Percentiles rank a stretch among this genome's conserved stretches.
phyloP scores from a whole-genome alignment of 2,113 vertebrate species.

The Toxotes jaculatrix region DNA sequence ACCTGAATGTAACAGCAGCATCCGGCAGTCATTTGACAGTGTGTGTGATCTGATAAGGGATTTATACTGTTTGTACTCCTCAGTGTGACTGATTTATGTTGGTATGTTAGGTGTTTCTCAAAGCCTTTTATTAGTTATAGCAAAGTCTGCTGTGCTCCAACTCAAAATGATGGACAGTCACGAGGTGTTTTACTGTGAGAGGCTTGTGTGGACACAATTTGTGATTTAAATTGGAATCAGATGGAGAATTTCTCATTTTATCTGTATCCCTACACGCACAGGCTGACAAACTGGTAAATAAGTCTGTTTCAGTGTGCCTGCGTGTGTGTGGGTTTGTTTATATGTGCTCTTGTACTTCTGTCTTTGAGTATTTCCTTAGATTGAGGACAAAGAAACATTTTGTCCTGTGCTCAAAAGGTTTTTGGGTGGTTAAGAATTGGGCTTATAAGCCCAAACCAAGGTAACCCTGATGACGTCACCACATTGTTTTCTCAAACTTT shows the following conservation, averaged over 20 bases:
- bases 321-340: too few species aligned
- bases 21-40: background rate
- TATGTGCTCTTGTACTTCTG: too few species aligned
- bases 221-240: background rate
- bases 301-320: too few species aligned
- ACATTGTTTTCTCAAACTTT: too few species aligned
- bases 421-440: too few species aligned
- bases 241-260: constrained; percentile 3
- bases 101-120: background rate
- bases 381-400: too few species aligned
- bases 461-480: too few species aligned
- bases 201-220: background rate
- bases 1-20: background rate
- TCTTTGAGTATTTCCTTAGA: too few species aligned
- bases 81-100: constrained; percentile 15
- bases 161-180: constrained; percentile 10
- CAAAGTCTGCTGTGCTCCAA: background rate
- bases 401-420: too few species aligned
- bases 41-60: background rate
- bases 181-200: constrained; percentile 5
- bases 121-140: constrained; percentile 2
- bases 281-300: too few species aligned
- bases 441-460: too few species aligned
- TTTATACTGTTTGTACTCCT: background rate
- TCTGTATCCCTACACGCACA: background rate